Conservation (phyloP, 2,797 vertebrate genomes). For the Propithecus deckenii region DNA sequence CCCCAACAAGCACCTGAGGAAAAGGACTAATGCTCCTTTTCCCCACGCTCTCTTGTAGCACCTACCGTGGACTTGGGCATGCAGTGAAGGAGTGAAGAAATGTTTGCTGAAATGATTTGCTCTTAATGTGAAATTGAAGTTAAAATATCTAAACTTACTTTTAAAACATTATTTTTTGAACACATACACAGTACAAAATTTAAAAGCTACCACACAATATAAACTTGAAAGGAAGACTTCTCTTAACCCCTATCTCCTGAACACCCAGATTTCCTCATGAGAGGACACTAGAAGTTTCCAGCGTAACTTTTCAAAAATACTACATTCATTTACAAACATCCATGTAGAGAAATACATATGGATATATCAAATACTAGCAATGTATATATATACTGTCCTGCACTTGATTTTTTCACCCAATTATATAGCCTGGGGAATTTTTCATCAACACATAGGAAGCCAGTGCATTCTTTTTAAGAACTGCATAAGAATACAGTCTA, state of each 20-base stretch:
- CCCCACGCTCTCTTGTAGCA: background rate
- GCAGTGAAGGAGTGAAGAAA: background rate
- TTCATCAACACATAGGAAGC: background rate
- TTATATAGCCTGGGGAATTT: background rate
- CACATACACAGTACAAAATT: background rate
- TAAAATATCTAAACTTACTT: background rate
- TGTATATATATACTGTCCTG: background rate
- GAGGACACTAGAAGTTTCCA: background rate
- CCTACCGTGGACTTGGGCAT: accelerated
- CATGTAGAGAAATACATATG: background rate
- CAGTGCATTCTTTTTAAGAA: constrained; percentile 13
- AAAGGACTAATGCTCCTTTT: too few relatives aligned
- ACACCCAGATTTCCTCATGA: background rate
- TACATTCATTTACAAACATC: background rate
- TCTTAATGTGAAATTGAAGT: background rate
- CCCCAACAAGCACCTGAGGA: background rate
- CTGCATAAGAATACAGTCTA: background rate
- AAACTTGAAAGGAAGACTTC: background rate
- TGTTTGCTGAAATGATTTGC: background rate
- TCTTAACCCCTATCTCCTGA: background rate
- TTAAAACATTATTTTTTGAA: background rate
- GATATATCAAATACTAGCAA: background rate
- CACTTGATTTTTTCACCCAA: background rate
- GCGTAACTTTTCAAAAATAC: background rate
- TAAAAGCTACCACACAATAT: background rate